Evolutionary conservation across 2,113 vertebrate species (phyloP).

Genomic region (Chaenocephalus aceratus): DNA sequence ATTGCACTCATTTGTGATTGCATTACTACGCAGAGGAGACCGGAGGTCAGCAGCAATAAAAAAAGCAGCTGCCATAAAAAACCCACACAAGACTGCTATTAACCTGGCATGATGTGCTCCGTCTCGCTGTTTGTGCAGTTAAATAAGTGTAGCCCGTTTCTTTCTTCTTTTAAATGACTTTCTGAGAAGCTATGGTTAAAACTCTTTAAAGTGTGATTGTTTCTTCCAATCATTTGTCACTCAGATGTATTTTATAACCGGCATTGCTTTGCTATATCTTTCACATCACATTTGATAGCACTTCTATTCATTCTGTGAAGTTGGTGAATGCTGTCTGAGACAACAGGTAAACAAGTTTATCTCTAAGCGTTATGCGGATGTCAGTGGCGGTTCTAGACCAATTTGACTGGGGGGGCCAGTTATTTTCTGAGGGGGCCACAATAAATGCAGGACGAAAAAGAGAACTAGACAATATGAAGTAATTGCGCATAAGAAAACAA

Average conservation of each 20-base stretch:
- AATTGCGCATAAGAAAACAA: too few relatives aligned
- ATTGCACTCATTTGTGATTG: conserved; percentile 32
- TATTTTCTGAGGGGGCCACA: too few relatives aligned
- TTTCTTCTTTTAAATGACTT: conserved; percentile 5
- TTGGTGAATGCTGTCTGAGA: conserved; percentile 13
- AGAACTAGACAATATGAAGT: too few relatives aligned
- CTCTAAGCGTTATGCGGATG: background rate
- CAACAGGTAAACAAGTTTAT: conserved; percentile 1
- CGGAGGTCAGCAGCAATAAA: conserved; percentile 29
- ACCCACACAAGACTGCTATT: conserved; percentile 35
- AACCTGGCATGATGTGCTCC: conserved; percentile 29
- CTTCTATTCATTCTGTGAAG: background rate
- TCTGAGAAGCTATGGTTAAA: conserved; percentile 27
- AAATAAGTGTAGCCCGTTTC: conserved; percentile 2
- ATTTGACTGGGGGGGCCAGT: too few relatives aligned
- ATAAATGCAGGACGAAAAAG: too few relatives aligned
- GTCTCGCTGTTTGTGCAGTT: conserved; percentile 11
- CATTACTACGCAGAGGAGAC: conserved; percentile 16
- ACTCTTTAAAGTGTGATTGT: conserved; percentile 53
- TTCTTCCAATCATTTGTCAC: conserved; percentile 53
- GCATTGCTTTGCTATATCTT: conserved; percentile 66
- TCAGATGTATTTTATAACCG: conserved; percentile 72
- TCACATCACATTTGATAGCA: conserved; percentile 72
- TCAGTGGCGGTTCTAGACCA: too few relatives aligned
- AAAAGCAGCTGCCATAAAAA: conserved; percentile 29